These are phyloP conservation scores for Sterna hirundo DNA, from an alignment of 2,113 vertebrate genomes.

Conservation along the genomic window DNA sequence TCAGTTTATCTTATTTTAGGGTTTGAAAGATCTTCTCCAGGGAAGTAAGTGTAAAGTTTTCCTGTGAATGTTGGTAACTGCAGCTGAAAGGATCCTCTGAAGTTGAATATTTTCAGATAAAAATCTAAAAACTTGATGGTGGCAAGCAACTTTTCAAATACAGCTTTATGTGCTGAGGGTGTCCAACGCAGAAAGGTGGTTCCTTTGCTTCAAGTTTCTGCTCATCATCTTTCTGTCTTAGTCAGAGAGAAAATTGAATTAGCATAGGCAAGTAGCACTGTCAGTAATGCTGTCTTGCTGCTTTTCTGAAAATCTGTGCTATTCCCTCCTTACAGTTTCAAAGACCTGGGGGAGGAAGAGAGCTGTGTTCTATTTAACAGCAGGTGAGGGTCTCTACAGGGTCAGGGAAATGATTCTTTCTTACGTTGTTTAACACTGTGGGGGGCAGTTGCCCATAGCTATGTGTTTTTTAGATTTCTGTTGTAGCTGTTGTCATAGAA, in stretches of 20 bases:
- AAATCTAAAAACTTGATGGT: neutral
- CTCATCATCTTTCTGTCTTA: neutral
- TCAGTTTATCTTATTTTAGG: neutral
- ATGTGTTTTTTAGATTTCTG: neutral
- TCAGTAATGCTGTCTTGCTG: neutral
- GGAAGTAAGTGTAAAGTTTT: neutral
- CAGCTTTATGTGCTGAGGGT: neutral
- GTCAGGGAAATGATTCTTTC: neutral
- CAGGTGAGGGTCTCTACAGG: neutral
- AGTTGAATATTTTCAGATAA: neutral
- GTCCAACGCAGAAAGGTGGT: neutral
- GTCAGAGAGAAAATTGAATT: neutral
- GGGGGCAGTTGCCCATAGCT: neutral
- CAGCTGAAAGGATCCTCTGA: neutral
- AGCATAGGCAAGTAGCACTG: neutral
- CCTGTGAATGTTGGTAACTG: neutral
- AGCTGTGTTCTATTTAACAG: neutral
- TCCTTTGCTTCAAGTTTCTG: neutral
- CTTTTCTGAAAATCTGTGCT: neutral
- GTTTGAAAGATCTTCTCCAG: neutral
- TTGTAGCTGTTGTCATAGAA: neutral
- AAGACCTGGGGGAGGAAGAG: neutral
- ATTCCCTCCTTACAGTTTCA: neutral
- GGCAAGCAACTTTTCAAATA: neutral
- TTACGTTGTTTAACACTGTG: neutral